phyloP scores from a whole-genome alignment of 2,113 vertebrate species.

The Neodon shergylaensis region DNA sequence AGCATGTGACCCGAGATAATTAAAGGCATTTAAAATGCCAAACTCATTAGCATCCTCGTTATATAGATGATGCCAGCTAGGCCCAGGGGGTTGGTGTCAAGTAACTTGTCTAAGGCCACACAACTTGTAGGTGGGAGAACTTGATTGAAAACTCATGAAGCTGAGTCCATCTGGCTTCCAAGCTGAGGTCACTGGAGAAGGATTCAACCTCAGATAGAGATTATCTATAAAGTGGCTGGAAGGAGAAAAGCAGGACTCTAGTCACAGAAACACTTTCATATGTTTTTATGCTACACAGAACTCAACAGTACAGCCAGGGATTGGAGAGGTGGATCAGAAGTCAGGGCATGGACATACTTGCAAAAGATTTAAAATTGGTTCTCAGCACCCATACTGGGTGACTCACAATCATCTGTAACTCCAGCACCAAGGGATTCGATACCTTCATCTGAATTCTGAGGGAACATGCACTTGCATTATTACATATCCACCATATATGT shows the following conservation, averaged over 20 bases:
- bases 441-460: too few relatives aligned
- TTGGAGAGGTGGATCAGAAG: background rate
- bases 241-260: background rate
- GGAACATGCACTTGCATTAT: too few relatives aligned
- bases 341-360: background rate
- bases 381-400: background rate
- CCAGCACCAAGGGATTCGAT: background rate
- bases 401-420: background rate
- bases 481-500: too few relatives aligned
- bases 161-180: background rate
- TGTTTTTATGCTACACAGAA: background rate
- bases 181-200: background rate
- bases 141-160: conserved; percentile 9
- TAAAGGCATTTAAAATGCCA: background rate
- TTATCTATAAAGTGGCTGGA: background rate
- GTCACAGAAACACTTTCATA: background rate
- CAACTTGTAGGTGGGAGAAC: background rate
- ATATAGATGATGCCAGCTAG: background rate
- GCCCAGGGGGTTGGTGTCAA: background rate
- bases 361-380: background rate
- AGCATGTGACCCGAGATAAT: background rate
- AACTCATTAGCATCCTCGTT: background rate
- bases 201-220: background rate
- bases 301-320: background rate
- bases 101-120: background rate